These are phyloP conservation scores for Sander vitreus DNA, from an alignment of 2,113 vertebrate genomes.

Conservation along the genomic window DNA sequence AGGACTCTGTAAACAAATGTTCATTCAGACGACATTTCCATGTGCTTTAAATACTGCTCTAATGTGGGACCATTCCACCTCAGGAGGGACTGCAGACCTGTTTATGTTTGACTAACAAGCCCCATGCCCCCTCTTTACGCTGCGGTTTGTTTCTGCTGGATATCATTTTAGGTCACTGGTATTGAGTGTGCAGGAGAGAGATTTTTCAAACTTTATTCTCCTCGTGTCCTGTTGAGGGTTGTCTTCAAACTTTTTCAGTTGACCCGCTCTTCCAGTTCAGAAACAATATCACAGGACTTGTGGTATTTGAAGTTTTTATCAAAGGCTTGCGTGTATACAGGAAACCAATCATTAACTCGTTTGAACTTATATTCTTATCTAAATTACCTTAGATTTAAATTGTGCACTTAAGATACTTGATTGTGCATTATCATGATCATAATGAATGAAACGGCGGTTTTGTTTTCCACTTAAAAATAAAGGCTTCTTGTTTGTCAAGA, in stretches of 20 bases:
- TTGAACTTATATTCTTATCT: slow-evolving; percentile 78
- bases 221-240: slow-evolving; percentile 82
- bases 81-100: slow-evolving; percentile 87
- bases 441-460: slow-evolving; percentile 81
- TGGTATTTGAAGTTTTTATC: slow-evolving; percentile 84
- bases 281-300: slow-evolving; percentile 90
- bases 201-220: slow-evolving; percentile 82
- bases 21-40: slow-evolving; percentile 86
- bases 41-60: slow-evolving; percentile 92
- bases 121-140: slow-evolving; percentile 71
- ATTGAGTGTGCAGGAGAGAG: slow-evolving; percentile 90
- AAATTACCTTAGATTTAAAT: slow-evolving; percentile 80
- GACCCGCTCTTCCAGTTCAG: slow-evolving; percentile 86
- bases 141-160: slow-evolving; percentile 91
- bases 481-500: slow-evolving; percentile 86
- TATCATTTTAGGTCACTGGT: slow-evolving; percentile 91
- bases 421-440: slow-evolving; percentile 83
- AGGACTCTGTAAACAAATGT: slow-evolving; percentile 87
- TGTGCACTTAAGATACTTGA: slow-evolving; percentile 80
- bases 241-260: slow-evolving; percentile 87
- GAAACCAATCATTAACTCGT: slow-evolving; percentile 78
- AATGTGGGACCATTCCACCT: slow-evolving; percentile 93
- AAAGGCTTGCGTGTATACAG: slow-evolving; percentile 78
- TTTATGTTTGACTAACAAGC: slow-evolving; percentile 89
- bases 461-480: slow-evolving; percentile 85